These are phyloP conservation scores for Danaus plexippus DNA, from an alignment of 1,140 invertebrate species.

Conservation along the genomic window DNA sequence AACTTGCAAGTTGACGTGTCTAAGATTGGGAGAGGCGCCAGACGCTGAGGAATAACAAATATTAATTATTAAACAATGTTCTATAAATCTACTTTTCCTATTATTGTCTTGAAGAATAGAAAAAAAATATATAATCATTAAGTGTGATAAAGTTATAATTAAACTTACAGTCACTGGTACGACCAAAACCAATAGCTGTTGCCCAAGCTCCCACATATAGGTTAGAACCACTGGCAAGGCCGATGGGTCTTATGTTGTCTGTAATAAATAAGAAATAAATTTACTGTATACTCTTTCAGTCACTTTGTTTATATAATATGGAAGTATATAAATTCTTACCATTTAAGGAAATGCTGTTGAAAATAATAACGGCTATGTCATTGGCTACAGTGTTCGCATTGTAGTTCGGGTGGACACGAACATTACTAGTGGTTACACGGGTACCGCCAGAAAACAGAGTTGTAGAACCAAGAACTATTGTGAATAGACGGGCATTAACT, in stretches of 20 bases:
- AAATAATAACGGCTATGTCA: conserved; percentile 18
- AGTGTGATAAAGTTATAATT: no score
- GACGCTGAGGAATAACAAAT: conserved; percentile 9
- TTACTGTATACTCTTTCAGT: background rate
- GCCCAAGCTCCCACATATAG: conserved; percentile 16
- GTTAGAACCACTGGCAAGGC: conserved; percentile 15
- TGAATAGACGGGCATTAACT: conserved; percentile 11
- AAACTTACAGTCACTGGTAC: conserved; percentile 21
- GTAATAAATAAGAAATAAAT: conserved; percentile 1
- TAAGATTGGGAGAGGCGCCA: conserved; percentile 9
- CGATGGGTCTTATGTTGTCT: conserved; percentile 19
- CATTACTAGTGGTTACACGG: conserved; percentile 5
- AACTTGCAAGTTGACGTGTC: conserved; percentile 19
- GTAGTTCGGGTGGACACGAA: conserved; percentile 12
- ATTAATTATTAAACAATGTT: background rate
- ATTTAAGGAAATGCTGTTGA: conserved; percentile 5
- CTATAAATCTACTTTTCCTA: background rate
- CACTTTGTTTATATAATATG: no score
- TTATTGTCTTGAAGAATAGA: no score
- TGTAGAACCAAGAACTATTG: conserved; percentile 15
- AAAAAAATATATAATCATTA: no score
- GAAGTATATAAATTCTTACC: conserved; percentile 4
- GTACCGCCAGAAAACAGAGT: conserved; percentile 15
- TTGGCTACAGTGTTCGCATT: conserved; percentile 11
- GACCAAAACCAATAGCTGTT: conserved; percentile 21